Evolutionary conservation across 2,888 invertebrate genomes (phyloP), one percentile per base, ranked within the genome.

Genomic region (Ceriagrion tenellum): DNA sequence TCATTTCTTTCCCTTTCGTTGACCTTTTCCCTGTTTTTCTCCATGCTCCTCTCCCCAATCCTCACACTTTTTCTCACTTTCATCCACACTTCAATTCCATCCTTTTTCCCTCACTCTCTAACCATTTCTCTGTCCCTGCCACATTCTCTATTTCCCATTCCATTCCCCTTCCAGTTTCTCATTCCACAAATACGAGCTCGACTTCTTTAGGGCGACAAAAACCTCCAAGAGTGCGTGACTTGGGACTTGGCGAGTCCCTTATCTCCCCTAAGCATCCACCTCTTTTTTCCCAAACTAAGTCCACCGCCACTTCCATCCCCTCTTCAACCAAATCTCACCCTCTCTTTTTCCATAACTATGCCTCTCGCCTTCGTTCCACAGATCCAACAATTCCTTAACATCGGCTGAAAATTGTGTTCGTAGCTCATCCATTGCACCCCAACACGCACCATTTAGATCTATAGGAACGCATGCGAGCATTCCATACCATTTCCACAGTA

Each of bases 201-300:
- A 55, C 89, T n/a, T 55, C 89, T 55, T 89, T n/a, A 30, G 26
- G 47, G n/a, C 55, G 89, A 55, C 55, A 89, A 47, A 89, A 89
- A 89, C 55, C 89, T 26, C 55, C 89, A 55, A 16, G 55, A 89
- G 89, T 89, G 89, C 89, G 89, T 89, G 89, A 89, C 89, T 89
- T 89, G 55, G 89, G 89, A 89, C 89, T 89, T 55, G 81, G 89
- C 89, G 89, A 89, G 89, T 89, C 55, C 89, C 89, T 89, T 89
- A 89, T 89, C 89, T 89, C 89, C 12, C 55, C 26, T 16, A 26
- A 89, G n/a, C 23, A 47, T 89, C 89, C 89, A 8, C 89, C 47
- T 47, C 88, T 55, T 55, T 47, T 89, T 55, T 55, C 89, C 89
- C 20, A 6, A 81, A 81, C 81, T 81, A 26, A 12, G 16, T 26